Evolutionary conservation across 2,797 vertebrate species (phyloP).

Genomic region (Sebastes flavidus): DNA sequence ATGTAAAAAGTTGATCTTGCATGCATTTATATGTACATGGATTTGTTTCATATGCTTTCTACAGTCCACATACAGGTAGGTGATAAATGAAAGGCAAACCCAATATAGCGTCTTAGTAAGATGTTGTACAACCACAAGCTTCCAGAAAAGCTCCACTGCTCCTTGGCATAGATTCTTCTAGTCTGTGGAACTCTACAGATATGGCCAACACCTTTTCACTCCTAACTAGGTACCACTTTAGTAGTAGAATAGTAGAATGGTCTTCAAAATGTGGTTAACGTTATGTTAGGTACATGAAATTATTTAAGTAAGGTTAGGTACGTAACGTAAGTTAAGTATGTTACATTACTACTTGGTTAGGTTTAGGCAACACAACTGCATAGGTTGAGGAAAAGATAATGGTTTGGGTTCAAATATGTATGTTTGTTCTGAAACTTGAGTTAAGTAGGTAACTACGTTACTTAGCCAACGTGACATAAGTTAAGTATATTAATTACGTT

Average conservation of each 20-base stretch:
- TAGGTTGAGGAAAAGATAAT: no score
- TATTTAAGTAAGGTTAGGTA: rapidly evolving
- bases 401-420: no score
- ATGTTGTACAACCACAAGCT: no score
- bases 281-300: rapidly evolving
- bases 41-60: background rate
- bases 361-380: no score
- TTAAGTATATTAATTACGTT: no score
- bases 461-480: rapidly evolving
- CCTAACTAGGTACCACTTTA: background rate
- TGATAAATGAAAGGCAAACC: background rate
- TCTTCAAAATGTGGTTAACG: no score
- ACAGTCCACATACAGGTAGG: background rate
- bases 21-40: background rate
- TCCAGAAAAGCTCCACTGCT: background rate
- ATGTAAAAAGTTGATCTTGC: background rate
- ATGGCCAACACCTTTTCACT: background rate
- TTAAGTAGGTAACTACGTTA: no score
- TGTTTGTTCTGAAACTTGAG: no score
- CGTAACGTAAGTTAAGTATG: rapidly evolving
- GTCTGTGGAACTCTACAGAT: background rate
- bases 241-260: no score
- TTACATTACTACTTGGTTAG: no score
- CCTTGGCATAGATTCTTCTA: background rate
- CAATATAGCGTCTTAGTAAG: background rate